Base-by-base conservation (phyloP, 37 sponge, comb jelly and placozoan genomes). In the Ianthella basta region DNA sequence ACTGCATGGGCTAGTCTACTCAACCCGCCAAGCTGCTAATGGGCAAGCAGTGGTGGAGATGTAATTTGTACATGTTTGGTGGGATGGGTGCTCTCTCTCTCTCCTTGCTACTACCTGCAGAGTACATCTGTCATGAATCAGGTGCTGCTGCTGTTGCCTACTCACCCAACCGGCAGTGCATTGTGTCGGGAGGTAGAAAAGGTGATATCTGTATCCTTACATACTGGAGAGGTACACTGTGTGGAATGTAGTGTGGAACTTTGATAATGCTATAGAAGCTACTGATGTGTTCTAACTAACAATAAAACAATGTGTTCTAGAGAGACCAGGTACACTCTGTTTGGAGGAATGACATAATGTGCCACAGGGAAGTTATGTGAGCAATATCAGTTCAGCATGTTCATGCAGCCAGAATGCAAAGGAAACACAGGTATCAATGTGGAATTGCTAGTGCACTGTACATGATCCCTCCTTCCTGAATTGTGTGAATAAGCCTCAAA, bases 141-240 rank as follows among this genome's bases (percentile, higher is more conserved):
- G 97, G 97, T 6, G 93, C 93, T 10, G 67, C 87, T 61, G 85
- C 87, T 24, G 84, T 97, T 0, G 96, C 85, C 8, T 95, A 94
- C 83, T 89, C 95, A 19, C 91, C 65, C 14, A 38, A 70, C 6
- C 82, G 69, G 21, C 93, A 94, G 77, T 39, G 81, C 27, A 55
- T 97, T 25, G 72, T 97, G 37, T 86, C 93, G 79, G 97, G 96
- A 56, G 97, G 95, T 53, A 93, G 72, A 59, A 87, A 82, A 82
- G 97, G 97, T 44, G 88, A 92, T 25, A 79, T 97, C 0, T 95
- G 91, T 90, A 89, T 95, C 91, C 91, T 16, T 39, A 0, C 29
- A n/a, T n/a, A n/a, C n/a, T n/a, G n/a, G n/a, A n/a, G n/a, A n/a
- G n/a, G n/a, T n/a, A n/a, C n/a, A n/a, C n/a, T n/a, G n/a, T n/a